These are phyloP conservation scores for Sphenodon punctatus DNA, from an alignment of 2,797 vertebrate species.

Conservation along the genomic window DNA sequence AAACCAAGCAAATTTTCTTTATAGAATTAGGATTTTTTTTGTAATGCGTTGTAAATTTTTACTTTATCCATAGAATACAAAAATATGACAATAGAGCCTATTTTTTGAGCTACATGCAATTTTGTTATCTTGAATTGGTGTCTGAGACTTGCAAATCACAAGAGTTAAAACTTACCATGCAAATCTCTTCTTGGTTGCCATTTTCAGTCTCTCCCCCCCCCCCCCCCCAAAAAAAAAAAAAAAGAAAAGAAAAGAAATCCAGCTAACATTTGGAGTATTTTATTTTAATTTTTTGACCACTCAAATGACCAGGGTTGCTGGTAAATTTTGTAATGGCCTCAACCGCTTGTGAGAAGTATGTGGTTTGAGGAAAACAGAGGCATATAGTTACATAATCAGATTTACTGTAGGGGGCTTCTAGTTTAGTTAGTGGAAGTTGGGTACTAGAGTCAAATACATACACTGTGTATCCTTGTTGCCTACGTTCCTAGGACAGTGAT, in stretches of 20 bases:
- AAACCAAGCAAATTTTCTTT: neutral
- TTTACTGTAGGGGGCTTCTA: neutral
- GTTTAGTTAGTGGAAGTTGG: neutral
- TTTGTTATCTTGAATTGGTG: neutral
- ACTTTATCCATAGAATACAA: neutral
- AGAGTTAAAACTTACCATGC: no score
- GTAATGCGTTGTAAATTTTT: neutral
- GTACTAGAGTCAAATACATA: neutral
- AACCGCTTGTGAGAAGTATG: neutral
- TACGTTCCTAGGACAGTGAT: no score
- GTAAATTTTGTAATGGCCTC: neutral
- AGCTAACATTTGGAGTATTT: no score
- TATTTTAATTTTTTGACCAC: no score
- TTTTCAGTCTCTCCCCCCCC: no score
- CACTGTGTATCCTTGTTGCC: no score
- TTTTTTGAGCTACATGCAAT: neutral
- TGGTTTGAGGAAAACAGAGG: no score
- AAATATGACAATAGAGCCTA: accelerated
- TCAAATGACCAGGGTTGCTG: neutral
- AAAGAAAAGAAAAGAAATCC: no score
- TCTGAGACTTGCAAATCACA: neutral
- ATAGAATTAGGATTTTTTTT: neutral
- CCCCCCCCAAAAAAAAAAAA: no score
- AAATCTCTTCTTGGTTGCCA: no score
- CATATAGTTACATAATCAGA: no score